These are phyloP conservation scores for Amblyteles armatorius DNA, from an alignment of 2,888 invertebrate genomes.

Conservation along the genomic window DNA sequence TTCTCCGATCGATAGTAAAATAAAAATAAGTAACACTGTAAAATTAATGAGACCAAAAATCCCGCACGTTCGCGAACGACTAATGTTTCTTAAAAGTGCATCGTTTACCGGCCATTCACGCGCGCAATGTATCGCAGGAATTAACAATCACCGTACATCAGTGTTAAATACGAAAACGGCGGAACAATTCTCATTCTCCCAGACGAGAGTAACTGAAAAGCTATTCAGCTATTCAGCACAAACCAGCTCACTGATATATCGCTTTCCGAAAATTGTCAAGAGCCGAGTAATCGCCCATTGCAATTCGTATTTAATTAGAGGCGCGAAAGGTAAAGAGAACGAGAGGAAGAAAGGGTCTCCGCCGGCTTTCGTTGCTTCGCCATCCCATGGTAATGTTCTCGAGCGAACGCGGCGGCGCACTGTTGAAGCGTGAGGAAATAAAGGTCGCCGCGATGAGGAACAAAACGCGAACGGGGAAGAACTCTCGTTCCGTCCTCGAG, in stretches of 20 bases:
- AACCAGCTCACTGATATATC: neutral
- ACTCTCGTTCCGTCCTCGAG: slow-evolving; percentile 29
- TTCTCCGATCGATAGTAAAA: too few species aligned
- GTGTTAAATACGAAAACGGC: neutral
- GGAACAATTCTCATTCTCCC: neutral
- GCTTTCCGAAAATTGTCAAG: slow-evolving; percentile 11
- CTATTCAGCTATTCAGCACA: neutral
- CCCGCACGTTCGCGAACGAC: too few species aligned
- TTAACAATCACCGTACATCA: too few species aligned
- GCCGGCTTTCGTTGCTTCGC: slow-evolving; percentile 9
- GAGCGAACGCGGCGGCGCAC: neutral
- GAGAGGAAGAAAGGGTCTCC: slow-evolving; percentile 9
- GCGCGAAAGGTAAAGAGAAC: slow-evolving; percentile 39
- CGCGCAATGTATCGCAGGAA: too few species aligned
- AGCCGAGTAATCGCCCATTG: slow-evolving; percentile 39
- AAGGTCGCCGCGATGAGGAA: slow-evolving; percentile 33
- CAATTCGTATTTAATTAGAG: slow-evolving; percentile 62
- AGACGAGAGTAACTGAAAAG: neutral
- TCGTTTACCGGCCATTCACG: too few species aligned
- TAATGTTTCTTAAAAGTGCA: too few species aligned
- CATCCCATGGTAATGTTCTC: slow-evolving; percentile 12
- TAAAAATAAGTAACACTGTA: too few species aligned
- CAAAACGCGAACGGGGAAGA: slow-evolving; percentile 17
- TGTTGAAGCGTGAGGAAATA: slow-evolving; percentile 19
- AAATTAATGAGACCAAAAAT: too few species aligned